Base-by-base conservation (phyloP, 1,140 invertebrate species). In the Trissolcus basalis region DNA sequence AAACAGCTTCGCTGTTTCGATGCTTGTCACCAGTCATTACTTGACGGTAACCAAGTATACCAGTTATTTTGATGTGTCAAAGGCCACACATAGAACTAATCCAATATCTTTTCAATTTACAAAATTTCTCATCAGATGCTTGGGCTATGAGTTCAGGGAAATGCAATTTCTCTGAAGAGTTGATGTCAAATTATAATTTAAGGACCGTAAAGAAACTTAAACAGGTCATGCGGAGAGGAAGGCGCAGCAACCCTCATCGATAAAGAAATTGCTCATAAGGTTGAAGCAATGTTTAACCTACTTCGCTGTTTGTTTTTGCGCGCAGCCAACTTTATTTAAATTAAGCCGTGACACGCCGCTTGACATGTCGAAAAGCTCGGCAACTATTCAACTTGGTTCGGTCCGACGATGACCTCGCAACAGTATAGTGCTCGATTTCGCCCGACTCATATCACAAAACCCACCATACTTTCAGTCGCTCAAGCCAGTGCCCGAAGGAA, bases 361-460 rank as follows among this genome's bases (percentile, higher is more conserved):
- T 48, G 50, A 70, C 67, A 60, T 54, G 65, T 54, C 41, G 56
- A 60, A 70, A 9, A 36, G 39, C 41, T 60, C 15, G 9, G 8
- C 44, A 70, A 70, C 50, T 70, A 70, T 70, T 70, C 56, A 44
- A 10, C 39, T 51, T 13, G 43, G 0, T 32, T 1, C 6, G 19
- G 19, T 54, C 67, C 60, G 47, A 70, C 15, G 50, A 60, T 43
- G 51, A 51, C 41, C 13, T 47, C 54, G 55, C 49, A 47, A 47
- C 10, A 50, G 9, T 39, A 39, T 48, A 35, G 41, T 32, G 49
- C 47, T 50, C 6, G 19, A 27, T 27, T 27, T 27, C n/a, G n/a
- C n/a, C n/a, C n/a, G 19, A 27, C 19, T 27, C n/a, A n/a, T 27
- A 27, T 3, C 6, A 27, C 19, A 27, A 27, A 27, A 27, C 6